Evolutionary conservation across 1,140 invertebrate genomes (phyloP), one percentile per base, ranked within the genome.

Genomic region (Drosophila quadrilineata): DNA sequence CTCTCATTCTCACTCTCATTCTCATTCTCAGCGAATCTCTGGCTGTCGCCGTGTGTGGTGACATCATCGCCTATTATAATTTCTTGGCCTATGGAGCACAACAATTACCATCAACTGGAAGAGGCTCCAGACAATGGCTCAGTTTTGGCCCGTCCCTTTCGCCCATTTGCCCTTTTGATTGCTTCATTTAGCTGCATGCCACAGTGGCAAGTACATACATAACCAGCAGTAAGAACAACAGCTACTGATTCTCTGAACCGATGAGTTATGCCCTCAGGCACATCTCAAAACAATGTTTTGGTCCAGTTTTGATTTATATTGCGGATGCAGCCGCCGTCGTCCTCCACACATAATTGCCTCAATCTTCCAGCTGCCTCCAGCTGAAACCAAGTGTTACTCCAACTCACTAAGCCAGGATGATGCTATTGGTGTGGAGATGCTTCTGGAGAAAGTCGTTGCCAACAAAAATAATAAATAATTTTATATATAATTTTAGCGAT

Each of bases 51-150:
- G 68, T 76, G 73, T 84, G 77, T 73, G 77, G 77, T 82, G 77
- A 82, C 77, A 82, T 82, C 77, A 82, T 77, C 57, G 64, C 52
- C 77, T 72, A 73, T 68, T 71, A 71, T 71, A 69, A 80, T 80
- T 75, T 60, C 36, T n/a, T 45, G 50, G 62, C 35, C 54, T 24
- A 58, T 24, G 43, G 19, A 46, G 40, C 36, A 29, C 14, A 66
- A 62, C 64, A 67, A 67, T 67, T 67, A 54, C 57, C 24, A 41
- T 16, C 21, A 3, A 46, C 50, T 53, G 17, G 40, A 62, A 41
- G 40, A 62, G 46, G 57, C 33, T 29, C 12, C 49, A 62, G 41
- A 63, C 60, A 62, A 62, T 65, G 19, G 41, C 26, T 56, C 14
- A 46, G 40, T 56, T 45, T 36, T 38, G 35, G 41, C 16, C 31